Evolutionary conservation across 2,797 vertebrate species (phyloP), one percentile per base, ranked within the genome.

Genomic region (Psittacula echo): DNA sequence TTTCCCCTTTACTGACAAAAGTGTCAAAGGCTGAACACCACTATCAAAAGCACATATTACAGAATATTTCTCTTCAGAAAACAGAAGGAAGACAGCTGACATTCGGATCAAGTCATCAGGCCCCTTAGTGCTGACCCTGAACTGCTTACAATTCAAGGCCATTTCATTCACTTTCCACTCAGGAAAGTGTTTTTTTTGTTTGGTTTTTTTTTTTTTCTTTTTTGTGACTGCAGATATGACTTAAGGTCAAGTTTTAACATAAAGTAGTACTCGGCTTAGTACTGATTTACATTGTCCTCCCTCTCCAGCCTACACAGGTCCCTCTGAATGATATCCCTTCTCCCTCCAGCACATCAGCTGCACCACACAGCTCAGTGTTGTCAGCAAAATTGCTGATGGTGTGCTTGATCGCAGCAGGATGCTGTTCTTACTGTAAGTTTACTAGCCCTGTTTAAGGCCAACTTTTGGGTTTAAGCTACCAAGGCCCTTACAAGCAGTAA

Each of bases 21-120:
- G 17, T 4, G 54, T 60, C 41, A 8, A 10, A 51, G 60, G 34
- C 76, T 82, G 18, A 51, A 30, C 14, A 14, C 12, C 16, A 5
- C 0, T 0, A 15, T 4, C 20, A 60, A n/a, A 67, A 79, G 4
- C 10, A 2, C 1, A 0, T 2, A 21, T 15, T 13, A 18, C 0
- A 4, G 39, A 75, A 4, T 29, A 54, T 19, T 84, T 34, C 54
- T 62, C 44, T 29, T 65, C 41, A 44, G 62, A 29, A 42, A 4
- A 56, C 48, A 75, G 62, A 64, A 71, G 20, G 0, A 0, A 80
- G 23, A 17, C 32, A 45, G 60, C 21, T 85, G 50, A 75, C 0
- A 1, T 39, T 26, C 64, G 51, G 34, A 85, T 22, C 1, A 20
- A 79, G 29, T 7, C 70, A 48, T 2, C n/a, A 16, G 41, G 15